Conservation (phyloP, 2,888 invertebrate genomes). For the Philaethria dido region DNA sequence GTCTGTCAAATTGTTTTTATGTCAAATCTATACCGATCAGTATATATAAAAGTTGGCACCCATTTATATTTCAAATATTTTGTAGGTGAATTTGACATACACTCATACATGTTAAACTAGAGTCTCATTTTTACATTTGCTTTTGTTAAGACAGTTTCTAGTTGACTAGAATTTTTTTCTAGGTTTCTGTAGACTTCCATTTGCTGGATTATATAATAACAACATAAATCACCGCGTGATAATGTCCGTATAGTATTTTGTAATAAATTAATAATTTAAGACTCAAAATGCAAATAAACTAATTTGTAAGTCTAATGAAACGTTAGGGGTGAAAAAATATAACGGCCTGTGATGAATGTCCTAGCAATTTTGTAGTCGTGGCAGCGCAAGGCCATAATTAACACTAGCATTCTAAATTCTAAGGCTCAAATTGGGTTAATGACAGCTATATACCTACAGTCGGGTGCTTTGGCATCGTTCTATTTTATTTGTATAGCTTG, state of each 20-base stretch:
- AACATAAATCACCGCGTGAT: background rate
- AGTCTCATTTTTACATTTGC: no score
- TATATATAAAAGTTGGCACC: no score
- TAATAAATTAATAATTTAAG: conserved; percentile 10
- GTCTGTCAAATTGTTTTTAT: no score
- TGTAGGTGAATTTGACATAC: no score
- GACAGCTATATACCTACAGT: conserved; percentile 17
- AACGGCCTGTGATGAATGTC: conserved; percentile 33
- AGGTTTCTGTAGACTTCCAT: background rate
- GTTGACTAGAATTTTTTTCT: no score
- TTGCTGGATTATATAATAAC: background rate
- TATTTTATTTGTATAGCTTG: conserved; percentile 5
- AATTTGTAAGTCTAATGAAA: conserved; percentile 36
- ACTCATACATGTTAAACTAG: no score
- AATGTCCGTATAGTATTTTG: background rate
- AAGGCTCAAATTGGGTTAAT: conserved; percentile 34
- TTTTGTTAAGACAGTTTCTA: no score
- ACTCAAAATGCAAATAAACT: conserved; percentile 19
- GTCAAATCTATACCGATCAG: no score
- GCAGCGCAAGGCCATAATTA: conserved; percentile 30
- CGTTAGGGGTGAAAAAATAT: conserved; percentile 31
- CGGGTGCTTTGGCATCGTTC: conserved; percentile 12
- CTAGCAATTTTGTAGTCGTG: conserved; percentile 36
- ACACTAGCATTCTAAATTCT: conserved; percentile 34
- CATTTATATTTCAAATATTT: no score